phyloP scores from a whole-genome alignment of 2,888 invertebrate genomes.

The Ochlodes sylvanus region DNA sequence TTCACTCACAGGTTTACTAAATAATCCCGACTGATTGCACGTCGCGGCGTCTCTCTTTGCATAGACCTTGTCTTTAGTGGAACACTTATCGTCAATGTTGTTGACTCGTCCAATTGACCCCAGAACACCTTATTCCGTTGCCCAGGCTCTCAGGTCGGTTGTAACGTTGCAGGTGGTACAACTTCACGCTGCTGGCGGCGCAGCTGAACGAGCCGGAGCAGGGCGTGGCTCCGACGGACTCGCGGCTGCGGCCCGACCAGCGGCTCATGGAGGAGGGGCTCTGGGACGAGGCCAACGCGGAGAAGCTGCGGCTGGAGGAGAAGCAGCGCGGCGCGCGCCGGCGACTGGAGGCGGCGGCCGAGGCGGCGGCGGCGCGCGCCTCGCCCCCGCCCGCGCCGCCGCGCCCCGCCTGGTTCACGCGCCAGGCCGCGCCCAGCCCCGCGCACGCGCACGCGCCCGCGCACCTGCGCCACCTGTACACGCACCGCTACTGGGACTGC shows the following conservation, averaged over 20 bases:
- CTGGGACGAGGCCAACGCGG: conserved; percentile 96
- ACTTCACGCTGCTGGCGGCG: conserved; percentile 97
- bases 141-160: no score
- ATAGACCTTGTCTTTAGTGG: no score
- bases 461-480: conserved; percentile 89
- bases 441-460: conserved; percentile 73
- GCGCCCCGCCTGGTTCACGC: conserved; percentile 94
- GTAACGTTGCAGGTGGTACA: conserved; percentile 85
- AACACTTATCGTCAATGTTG: no score
- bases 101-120: no score
- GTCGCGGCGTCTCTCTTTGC: no score
- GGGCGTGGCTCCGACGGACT: conserved; percentile 97
- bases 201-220: conserved; percentile 98
- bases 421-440: conserved; percentile 85
- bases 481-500: conserved; percentile 96
- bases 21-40: no score
- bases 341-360: conserved; percentile 91
- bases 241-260: conserved; percentile 97
- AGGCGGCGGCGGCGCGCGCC: conserved; percentile 87
- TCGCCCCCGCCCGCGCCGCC: conserved; percentile 88
- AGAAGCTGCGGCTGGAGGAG: conserved; percentile 95
- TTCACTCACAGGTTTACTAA: no score
- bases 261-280: conserved; percentile 97
- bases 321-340: conserved; percentile 95
- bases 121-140: no score